Conservation (phyloP, 2,797 vertebrate species). For the Pantherophis alleghaniensis region DNA sequence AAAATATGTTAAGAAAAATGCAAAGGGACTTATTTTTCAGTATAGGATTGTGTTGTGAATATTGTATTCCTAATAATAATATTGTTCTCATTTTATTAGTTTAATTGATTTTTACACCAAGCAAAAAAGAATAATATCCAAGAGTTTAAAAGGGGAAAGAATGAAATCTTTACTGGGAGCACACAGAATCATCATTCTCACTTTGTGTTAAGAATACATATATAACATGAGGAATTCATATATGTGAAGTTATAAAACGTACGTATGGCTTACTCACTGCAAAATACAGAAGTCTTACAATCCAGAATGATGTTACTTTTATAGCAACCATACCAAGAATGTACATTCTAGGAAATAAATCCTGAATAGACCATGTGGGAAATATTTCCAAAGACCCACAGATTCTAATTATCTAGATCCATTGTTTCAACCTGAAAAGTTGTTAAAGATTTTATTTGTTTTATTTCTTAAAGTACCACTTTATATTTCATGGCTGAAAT, state of each 20-base stretch:
- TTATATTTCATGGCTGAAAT: background rate
- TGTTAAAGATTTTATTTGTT: background rate
- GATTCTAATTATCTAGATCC: background rate
- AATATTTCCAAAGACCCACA: background rate
- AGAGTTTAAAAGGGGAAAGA: background rate
- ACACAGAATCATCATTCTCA: background rate
- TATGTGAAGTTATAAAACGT: background rate
- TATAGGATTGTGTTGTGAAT: background rate
- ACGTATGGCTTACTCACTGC: background rate
- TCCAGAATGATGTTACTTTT: background rate
- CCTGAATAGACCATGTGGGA: background rate
- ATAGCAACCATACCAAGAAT: background rate
- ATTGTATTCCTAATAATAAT: background rate
- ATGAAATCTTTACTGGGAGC: background rate
- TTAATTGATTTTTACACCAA: background rate
- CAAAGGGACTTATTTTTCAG: background rate
- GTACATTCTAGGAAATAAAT: background rate
- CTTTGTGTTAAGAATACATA: background rate
- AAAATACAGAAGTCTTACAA: background rate
- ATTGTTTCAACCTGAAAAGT: background rate
- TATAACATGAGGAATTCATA: background rate
- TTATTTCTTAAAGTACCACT: background rate
- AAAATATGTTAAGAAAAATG: background rate
- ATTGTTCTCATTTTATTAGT: background rate
- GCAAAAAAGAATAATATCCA: background rate